Evolutionary conservation across 2,888 invertebrate species (phyloP), one percentile per base, ranked within the genome.

Genomic region (Smittia aterrima): DNA sequence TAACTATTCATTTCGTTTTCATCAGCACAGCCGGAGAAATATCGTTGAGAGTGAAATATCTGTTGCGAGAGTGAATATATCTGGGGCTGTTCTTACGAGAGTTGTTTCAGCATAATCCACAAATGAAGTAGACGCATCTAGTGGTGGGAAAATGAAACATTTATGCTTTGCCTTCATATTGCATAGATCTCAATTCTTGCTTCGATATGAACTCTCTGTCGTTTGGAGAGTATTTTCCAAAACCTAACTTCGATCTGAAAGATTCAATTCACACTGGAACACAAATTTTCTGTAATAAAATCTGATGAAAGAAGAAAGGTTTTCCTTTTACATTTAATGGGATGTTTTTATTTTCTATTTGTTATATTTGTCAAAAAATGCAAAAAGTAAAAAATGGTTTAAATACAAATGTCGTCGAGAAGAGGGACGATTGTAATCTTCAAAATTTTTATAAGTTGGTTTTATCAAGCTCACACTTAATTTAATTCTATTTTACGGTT

Each of bases 381-480:
- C 32, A 32, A 32, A 32, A 53, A 20, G 53, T 53, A 53, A 53
- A 53, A 53, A 18, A 20, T 53, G 16, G 53, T n/a, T 53, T 53
- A 53, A 53, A 53, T 53, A 20, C 53, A 53, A 53, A 53, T 18
- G 32, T 32, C 32, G 32, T 32, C 32, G 9, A 32, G 32, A 32
- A 32, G 32, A 32, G 32, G 32, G 32, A 32, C 32, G 32, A 32
- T 32, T 32, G 32, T 67, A 64, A 38, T 67, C 13, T 67, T 40
- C 3, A 24, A 25, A 18, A 16, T 40, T 67, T 67, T 32, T 32
- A 24, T 67, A 58, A 58, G 18, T 3, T 67, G 32, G 9, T 67
- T 32, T 67, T 67, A 38, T 38, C 67, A 40, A 40, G 67, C 67
- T 40, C 67, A 67, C 38, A 67, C 67, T 40, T 67, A 67, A 67